Base-by-base conservation (phyloP, 53 echinoderm and acorn worm genomes). In the Patiria pectinifera region DNA sequence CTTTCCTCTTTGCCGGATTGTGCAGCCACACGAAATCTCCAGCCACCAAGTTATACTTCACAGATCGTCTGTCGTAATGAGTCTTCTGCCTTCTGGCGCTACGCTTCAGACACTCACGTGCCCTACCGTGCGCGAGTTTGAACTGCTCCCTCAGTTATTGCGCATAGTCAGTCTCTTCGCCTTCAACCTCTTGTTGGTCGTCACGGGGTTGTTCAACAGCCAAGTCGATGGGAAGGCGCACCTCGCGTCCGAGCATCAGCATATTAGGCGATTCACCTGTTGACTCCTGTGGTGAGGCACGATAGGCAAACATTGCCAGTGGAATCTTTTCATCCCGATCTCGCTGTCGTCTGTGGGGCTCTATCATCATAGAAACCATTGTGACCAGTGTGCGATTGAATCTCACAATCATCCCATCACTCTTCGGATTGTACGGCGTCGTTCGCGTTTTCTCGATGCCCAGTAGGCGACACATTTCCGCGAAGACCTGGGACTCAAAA, bases 331-430 rank as follows among this genome's bases (percentile, higher is more conserved):
- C 85, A 19, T 85, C 85, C 69, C 85, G 66, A 19, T 85, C 85
- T 16, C 71, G 66, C 22, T 85, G 85, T 45, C 85, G 43, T 11
- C 69, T 19, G 15, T 66, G 35, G 4, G 85, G 85, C 18, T 85
- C 45, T 80, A 62, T 81, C 66, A 48, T 87, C 93, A 24, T 77
- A 62, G 91, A 75, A 11, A 93, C 48, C 84, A 91, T 84, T 21
- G 62, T 62, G 6, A 45, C 13, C 10, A 93, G 80, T 18, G 93
- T 93, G 15, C 85, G 62, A 63, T 93, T 93, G 85, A 93, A 93
- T 19, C 78, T 23, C 75, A 91, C 84, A 44, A 93, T 75, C 78
- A 84, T 75, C 82, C 93, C 85, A 66, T 92, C 92, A 86, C 35
- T 60, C 53, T 92, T 70, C 6, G 86, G 92, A 48, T 92, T 70